Evolutionary conservation across 2,113 vertebrate genomes (phyloP), one percentile per base, ranked within the genome.

Genomic region (Malurus cyaneus): DNA sequence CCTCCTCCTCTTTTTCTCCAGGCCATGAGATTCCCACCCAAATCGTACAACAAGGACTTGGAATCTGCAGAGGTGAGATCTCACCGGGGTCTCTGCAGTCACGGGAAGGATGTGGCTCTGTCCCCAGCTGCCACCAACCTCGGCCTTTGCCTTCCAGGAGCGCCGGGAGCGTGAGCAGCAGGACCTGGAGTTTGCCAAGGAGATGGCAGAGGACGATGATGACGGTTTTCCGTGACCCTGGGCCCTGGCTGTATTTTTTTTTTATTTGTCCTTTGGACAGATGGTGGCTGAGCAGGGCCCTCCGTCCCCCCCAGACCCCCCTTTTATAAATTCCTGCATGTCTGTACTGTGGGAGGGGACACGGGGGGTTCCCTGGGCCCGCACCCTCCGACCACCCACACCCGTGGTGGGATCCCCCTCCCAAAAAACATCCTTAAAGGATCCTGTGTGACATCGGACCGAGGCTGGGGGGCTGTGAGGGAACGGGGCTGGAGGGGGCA

Each of bases 41-140:
- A 99, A 98, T 99, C 99, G 2, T 99, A 99, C 96, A 99, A 99
- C 98, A 99, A 99, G 97, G 99, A 99, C 97, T 98, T 99, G 98
- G 99, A 99, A 95, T 99, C 99, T 57, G 99, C 99, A 62, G 99
- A 99, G 99, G 99, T 99, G 97, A 98, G 97, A 36, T 21, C 26
- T 41, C 31, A 1, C 5, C 23, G 2, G 6, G 7, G 12, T 50
- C n/a, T 4, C n/a, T 5, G 20, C 5, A 3, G 25, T 39, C 36
- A 4, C 1, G 0, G 16, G 19, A 34, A 8, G 6, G 62, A 26
- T 2, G 8, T 3, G 8, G 26, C 28, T 65, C 69, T 32, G 34
- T 49, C 67, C 61, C 9, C 18, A 18, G 2, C 39, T 31, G 34
- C 28, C 80, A 9, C 71, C 73, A 65, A 11, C 32, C 31, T 31